Conservation (phyloP, 2,888 invertebrate species). For the Lithophane socia region DNA sequence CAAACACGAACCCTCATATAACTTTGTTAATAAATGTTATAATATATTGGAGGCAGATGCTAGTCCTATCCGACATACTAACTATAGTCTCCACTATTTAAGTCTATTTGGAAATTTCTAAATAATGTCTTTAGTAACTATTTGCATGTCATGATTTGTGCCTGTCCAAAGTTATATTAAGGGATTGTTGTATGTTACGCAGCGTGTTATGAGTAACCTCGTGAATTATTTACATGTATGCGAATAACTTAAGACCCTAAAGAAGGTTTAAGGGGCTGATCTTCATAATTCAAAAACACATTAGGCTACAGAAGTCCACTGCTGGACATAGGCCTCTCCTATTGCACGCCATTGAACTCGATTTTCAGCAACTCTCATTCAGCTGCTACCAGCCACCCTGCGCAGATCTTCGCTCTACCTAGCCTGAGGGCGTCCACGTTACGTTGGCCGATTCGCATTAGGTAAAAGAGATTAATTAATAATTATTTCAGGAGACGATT, state of each 20-base stretch:
- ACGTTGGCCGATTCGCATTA: not conserved
- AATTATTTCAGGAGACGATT: not conserved
- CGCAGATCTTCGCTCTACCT: not conserved
- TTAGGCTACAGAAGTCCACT: not conserved
- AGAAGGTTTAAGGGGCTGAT: not conserved
- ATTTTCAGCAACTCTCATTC: not conserved
- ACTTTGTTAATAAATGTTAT: slow-evolving; percentile 89
- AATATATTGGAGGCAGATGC: slow-evolving; percentile 82
- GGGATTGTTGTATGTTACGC: slow-evolving; percentile 38
- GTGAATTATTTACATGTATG: slow-evolving; percentile 16
- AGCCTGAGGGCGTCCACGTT: not conserved
- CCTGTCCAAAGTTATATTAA: slow-evolving; percentile 46
- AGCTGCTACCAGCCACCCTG: not conserved
- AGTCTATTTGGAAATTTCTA: slow-evolving; percentile 62
- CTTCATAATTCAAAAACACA: not conserved
- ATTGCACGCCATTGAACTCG: not conserved
- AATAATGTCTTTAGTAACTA: slow-evolving; percentile 62
- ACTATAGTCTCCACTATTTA: slow-evolving; percentile 62
- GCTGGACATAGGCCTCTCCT: not conserved
- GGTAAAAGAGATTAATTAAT: not conserved
- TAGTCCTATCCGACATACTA: slow-evolving; percentile 72
- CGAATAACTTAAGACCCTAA: slow-evolving; percentile 1
- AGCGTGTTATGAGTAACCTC: slow-evolving; percentile 19
- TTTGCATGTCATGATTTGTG: slow-evolving; percentile 62
- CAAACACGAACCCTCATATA: slow-evolving; percentile 85